These are phyloP conservation scores for Drosophila dives DNA, from an alignment of 2,888 invertebrate species.

Conservation along the genomic window DNA sequence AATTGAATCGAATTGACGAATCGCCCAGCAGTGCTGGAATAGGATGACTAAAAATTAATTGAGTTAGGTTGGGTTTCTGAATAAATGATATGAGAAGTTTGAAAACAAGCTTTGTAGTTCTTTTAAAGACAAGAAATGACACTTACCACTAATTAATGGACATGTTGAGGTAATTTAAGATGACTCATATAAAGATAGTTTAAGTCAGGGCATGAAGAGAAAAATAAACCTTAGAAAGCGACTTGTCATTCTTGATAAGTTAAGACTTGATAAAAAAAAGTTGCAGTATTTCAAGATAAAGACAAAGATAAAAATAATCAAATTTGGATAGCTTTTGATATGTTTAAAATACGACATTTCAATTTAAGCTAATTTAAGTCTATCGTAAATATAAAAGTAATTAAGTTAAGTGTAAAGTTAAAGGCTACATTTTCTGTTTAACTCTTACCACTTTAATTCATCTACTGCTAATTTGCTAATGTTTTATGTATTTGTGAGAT, in stretches of 20 bases:
- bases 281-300: not conserved
- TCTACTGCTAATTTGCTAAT: slow-evolving; percentile 4
- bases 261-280: not conserved
- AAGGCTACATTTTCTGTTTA: not conserved
- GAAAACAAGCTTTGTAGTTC: not conserved
- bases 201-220: not conserved
- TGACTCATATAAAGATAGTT: not conserved
- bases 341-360: not conserved
- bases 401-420: slow-evolving; percentile 5
- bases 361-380: not conserved
- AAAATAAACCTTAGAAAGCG: not conserved
- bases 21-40: not conserved
- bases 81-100: not conserved
- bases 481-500: slow-evolving; percentile 1
- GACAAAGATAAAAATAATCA: not conserved
- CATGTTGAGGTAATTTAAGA: not conserved
- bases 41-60: not conserved
- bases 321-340: not conserved
- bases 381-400: not conserved
- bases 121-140: not conserved
- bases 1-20: slow-evolving; percentile 10
- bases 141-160: not conserved
- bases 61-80: not conserved
- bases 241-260: not conserved
- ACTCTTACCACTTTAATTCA: not conserved